Percentiles rank a stretch among this genome's conserved stretches.
phyloP scores from a whole-genome alignment of 2,113 vertebrate species.

The Motacilla alba region DNA sequence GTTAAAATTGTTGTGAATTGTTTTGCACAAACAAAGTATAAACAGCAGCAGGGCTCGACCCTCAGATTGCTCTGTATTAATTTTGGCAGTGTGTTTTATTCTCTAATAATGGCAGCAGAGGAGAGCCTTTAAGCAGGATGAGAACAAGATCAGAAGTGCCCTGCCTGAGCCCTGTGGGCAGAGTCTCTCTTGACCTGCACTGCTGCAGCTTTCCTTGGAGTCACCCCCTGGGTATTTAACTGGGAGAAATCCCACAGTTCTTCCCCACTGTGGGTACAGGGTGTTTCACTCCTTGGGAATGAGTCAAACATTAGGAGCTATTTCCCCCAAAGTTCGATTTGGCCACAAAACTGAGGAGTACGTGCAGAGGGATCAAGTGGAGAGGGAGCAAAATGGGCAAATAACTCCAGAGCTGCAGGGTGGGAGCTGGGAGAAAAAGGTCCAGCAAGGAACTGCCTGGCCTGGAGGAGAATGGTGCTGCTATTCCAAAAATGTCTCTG shows the following conservation, averaged over 20 bases:
- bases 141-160: neutral
- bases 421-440: neutral
- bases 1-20: neutral
- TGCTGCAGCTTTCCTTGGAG: neutral
- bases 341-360: neutral
- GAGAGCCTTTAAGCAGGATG: neutral
- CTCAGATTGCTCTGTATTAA: neutral
- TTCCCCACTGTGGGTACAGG: neutral
- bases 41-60: neutral
- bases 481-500: neutral
- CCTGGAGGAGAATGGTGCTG: neutral
- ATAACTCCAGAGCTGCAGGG: neutral
- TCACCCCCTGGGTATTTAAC: rapidly evolving
- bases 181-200: neutral
- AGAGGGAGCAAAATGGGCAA: neutral
- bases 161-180: neutral
- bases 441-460: neutral
- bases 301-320: neutral
- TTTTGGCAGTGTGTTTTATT: neutral
- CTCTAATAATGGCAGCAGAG: neutral
- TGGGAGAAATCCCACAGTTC: neutral
- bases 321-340: neutral
- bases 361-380: neutral
- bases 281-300: neutral
- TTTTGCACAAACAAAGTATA: neutral